These are phyloP conservation scores for Raja brachyura DNA, from an alignment of 2,113 vertebrate genomes.

Conservation along the genomic window DNA sequence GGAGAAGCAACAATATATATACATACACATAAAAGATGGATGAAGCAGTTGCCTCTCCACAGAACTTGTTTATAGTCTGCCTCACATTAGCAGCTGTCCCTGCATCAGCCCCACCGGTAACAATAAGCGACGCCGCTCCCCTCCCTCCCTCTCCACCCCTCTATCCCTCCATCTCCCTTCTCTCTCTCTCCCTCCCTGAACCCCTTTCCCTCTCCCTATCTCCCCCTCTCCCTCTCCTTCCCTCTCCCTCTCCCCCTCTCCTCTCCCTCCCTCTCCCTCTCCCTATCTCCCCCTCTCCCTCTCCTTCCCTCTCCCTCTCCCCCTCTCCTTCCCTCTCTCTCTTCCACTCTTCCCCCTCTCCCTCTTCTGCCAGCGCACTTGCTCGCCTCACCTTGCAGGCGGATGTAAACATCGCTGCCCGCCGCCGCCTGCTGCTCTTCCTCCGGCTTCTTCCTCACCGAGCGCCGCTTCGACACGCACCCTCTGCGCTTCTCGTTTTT, in stretches of 20 bases:
- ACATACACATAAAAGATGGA: not conserved
- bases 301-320: no score
- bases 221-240: no score
- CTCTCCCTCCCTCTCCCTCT: no score
- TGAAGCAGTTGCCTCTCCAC: not conserved
- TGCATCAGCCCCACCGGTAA: not conserved
- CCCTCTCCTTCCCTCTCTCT: no score
- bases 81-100: not conserved
- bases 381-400: conserved; percentile 60
- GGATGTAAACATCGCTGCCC: conserved; percentile 55
- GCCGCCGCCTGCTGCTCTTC: conserved; percentile 48
- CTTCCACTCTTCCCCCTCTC: no score
- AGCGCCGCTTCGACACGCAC: conserved; percentile 57
- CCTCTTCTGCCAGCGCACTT: not conserved
- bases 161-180: conserved; percentile 5
- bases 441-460: conserved; percentile 52
- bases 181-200: no score
- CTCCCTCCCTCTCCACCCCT: not conserved
- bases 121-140: not conserved
- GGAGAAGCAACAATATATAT: not conserved
- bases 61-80: not conserved
- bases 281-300: no score
- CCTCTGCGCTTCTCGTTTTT: conserved; percentile 59
- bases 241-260: no score
- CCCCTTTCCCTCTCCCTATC: no score